A percentile compares a stretch with the other conserved stretches of the same genome.
Conservation (phyloP, 1,140 invertebrate genomes). For the Lasaia peninsularis region DNA sequence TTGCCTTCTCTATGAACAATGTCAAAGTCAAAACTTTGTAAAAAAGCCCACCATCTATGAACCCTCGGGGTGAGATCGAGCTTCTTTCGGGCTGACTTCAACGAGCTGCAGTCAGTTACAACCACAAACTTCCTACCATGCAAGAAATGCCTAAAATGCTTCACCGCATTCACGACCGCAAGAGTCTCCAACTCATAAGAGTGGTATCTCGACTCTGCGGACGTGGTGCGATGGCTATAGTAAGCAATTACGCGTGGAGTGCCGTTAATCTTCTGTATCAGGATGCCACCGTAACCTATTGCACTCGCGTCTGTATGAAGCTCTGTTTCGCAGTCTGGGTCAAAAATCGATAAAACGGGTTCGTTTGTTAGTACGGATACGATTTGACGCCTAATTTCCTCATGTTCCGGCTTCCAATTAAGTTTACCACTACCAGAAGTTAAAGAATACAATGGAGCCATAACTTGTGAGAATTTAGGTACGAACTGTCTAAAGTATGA, state of each 20-base stretch:
- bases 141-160: slow-evolving; percentile 20
- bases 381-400: background rate
- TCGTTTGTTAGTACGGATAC: slow-evolving; percentile 17
- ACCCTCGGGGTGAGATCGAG: slow-evolving; percentile 17
- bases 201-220: slow-evolving; percentile 1
- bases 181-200: too few relatives aligned
- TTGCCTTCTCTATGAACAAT: too few relatives aligned
- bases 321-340: background rate
- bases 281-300: slow-evolving; percentile 5
- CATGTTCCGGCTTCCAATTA: slow-evolving; percentile 11
- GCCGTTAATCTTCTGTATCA: background rate
- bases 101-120: slow-evolving; percentile 19
- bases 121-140: slow-evolving; percentile 18
- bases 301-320: slow-evolving; percentile 17
- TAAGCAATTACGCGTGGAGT: background rate
- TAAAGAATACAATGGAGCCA: background rate
- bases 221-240: slow-evolving; percentile 3
- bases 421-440: slow-evolving; percentile 2
- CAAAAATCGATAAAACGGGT: slow-evolving; percentile 8
- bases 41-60: slow-evolving; percentile 23
- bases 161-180: slow-evolving; percentile 8
- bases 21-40: slow-evolving; percentile 23
- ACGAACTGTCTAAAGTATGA: slow-evolving; percentile 27
- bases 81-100: slow-evolving; percentile 15
- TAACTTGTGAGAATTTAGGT: background rate